A percentile compares a stretch with the other conserved stretches of the same genome.
Conservation (phyloP, 1,140 invertebrate genomes). For the Phortica variegata region DNA sequence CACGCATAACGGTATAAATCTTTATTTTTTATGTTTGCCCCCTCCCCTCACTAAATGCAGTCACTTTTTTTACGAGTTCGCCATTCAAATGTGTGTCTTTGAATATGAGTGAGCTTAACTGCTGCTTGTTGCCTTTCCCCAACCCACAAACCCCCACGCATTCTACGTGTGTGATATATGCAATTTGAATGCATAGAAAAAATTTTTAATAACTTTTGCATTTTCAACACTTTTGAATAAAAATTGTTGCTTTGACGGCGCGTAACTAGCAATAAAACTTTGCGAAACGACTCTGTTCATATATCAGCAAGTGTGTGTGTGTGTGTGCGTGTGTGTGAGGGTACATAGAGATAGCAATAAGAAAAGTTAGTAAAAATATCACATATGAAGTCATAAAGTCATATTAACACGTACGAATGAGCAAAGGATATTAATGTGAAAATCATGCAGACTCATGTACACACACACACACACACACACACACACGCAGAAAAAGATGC, state of each 20-base stretch:
- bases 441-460: too few species aligned
- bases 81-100: too few species aligned
- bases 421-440: slow-evolving; percentile 54
- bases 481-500: slow-evolving; percentile 2
- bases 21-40: too few species aligned
- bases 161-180: too few species aligned
- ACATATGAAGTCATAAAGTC: slow-evolving; percentile 55
- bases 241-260: slow-evolving; percentile 50
- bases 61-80: too few species aligned
- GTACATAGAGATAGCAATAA: not conserved
- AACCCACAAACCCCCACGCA: too few species aligned
- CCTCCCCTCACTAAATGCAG: too few species aligned
- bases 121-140: too few species aligned
- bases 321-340: not conserved
- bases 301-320: not conserved
- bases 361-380: slow-evolving; percentile 4
- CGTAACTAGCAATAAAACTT: slow-evolving; percentile 53
- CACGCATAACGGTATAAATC: too few species aligned
- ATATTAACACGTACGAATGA: slow-evolving; percentile 55
- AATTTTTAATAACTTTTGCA: slow-evolving; percentile 53
- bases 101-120: too few species aligned
- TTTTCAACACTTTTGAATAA: slow-evolving; percentile 50
- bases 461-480: slow-evolving; percentile 14
- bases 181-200: not conserved
- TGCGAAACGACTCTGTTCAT: slow-evolving; percentile 34